These are phyloP conservation scores for Carapus acus DNA, from an alignment of 2,797 vertebrate species.

Conservation along the genomic window DNA sequence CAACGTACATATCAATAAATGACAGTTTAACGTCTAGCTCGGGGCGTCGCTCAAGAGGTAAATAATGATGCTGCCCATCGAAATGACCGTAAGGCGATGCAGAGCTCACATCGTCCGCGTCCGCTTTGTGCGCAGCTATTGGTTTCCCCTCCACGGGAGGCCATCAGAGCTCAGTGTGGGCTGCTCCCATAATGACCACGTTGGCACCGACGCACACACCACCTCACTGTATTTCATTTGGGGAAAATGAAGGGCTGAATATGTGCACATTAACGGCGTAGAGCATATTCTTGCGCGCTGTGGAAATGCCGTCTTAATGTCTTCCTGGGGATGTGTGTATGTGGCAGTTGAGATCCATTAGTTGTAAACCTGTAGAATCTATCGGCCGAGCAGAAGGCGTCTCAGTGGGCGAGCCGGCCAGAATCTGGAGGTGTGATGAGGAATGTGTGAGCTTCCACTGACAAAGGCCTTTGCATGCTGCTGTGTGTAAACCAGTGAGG, in stretches of 20 bases:
- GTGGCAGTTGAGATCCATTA: constrained; percentile 65
- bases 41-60: constrained; percentile 40
- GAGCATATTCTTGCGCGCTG: background rate
- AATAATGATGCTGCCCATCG: constrained; percentile 50
- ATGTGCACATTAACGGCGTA: constrained; percentile 41
- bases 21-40: constrained; percentile 24
- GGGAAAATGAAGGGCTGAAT: constrained; percentile 48
- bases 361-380: constrained; percentile 65
- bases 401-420: constrained; percentile 46
- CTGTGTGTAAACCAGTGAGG: constrained; percentile 13
- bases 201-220: constrained; percentile 28
- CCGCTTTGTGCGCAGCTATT: constrained; percentile 62
- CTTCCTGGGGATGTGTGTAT: constrained; percentile 57
- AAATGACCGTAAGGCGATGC: constrained; percentile 53
- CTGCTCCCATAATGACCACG: constrained; percentile 44
- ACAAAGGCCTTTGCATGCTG: constrained; percentile 8
- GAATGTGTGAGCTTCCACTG: constrained; percentile 20
- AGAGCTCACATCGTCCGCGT: constrained; percentile 62
- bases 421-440: constrained; percentile 50
- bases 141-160: constrained; percentile 53
- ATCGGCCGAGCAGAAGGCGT: constrained; percentile 64
- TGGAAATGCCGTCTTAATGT: constrained; percentile 38
- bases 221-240: constrained; percentile 42
- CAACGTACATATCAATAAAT: constrained; percentile 6
- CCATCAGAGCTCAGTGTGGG: constrained; percentile 44